Evolutionary conservation across 2,797 vertebrate genomes (phyloP).

Genomic region (Anas flavirostris): DNA sequence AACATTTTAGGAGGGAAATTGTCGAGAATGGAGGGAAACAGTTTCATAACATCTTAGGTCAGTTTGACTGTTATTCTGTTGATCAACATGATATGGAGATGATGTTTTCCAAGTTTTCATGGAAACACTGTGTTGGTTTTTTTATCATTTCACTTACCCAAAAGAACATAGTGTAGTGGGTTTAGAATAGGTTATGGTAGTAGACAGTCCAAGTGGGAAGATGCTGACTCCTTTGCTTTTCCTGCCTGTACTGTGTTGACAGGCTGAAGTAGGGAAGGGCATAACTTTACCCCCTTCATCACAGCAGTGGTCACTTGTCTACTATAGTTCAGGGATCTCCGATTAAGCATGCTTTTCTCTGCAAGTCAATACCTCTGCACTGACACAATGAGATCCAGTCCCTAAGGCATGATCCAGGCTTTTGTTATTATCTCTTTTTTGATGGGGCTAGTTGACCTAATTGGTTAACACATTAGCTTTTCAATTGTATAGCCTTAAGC

Average conservation of each 20-base stretch:
- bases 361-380: not conserved
- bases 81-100: not conserved
- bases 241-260: not conserved
- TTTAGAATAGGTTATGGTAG: not conserved
- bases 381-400: conserved; percentile 14
- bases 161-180: not conserved
- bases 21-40: not conserved
- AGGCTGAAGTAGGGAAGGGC: not conserved
- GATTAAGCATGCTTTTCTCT: not conserved
- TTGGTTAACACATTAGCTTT: conserved; percentile 56
- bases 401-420: conserved; percentile 27
- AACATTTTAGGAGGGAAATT: not conserved
- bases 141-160: not conserved
- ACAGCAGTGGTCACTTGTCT: not conserved
- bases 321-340: not conserved
- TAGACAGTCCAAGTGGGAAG: not conserved
- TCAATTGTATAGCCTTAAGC: conserved; percentile 42
- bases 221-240: not conserved
- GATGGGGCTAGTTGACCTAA: conserved; percentile 49
- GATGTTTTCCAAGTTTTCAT: not conserved
- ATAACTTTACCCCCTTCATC: not conserved
- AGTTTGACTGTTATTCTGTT: not conserved
- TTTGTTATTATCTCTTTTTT: conserved; percentile 45
- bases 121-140: not conserved
- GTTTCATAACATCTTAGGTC: not conserved